A percentile compares a stretch with the other conserved stretches of the same genome.
Evolutionary conservation across 2,113 vertebrate genomes (phyloP).

Genomic region (Laticauda colubrina): DNA sequence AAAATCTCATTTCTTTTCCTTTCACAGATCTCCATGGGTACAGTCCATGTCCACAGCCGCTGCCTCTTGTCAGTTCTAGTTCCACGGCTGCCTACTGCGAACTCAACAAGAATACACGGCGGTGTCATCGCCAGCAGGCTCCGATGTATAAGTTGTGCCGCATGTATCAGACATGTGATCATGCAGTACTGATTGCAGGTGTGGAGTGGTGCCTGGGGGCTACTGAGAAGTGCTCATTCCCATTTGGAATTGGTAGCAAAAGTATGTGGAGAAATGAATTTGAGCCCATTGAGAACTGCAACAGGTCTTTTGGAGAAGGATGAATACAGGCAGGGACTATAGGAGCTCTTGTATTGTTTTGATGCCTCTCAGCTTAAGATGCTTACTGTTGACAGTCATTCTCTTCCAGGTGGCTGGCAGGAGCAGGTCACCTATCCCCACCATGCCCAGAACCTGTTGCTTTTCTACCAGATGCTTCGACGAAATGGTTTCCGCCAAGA

Average conservation of each 20-base stretch:
- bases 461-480: constrained; percentile 73
- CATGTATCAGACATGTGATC: constrained; percentile 82
- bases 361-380: background rate
- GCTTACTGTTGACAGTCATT: constrained; percentile 22
- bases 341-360: background rate
- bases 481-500: constrained; percentile 77
- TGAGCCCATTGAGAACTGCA: background rate
- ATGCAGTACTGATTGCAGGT: constrained; percentile 78
- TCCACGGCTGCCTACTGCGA: constrained; percentile 74
- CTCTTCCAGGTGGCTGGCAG: constrained; percentile 74
- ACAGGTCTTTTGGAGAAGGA: background rate
- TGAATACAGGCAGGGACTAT: background rate
- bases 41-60: constrained; percentile 69
- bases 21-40: constrained; percentile 72
- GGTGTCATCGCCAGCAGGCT: constrained; percentile 77
- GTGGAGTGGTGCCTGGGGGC: background rate
- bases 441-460: constrained; percentile 71
- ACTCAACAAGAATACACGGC: constrained; percentile 78
- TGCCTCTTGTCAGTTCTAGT: constrained; percentile 59
- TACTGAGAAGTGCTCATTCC: background rate
- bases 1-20: background rate
- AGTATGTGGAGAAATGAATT: too few species aligned
- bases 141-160: constrained; percentile 75
- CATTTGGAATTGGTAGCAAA: background rate
- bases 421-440: constrained; percentile 75